These are phyloP conservation scores for Rhagologus leucostigma DNA, from an alignment of 2,113 vertebrate genomes.

Conservation along the genomic window DNA sequence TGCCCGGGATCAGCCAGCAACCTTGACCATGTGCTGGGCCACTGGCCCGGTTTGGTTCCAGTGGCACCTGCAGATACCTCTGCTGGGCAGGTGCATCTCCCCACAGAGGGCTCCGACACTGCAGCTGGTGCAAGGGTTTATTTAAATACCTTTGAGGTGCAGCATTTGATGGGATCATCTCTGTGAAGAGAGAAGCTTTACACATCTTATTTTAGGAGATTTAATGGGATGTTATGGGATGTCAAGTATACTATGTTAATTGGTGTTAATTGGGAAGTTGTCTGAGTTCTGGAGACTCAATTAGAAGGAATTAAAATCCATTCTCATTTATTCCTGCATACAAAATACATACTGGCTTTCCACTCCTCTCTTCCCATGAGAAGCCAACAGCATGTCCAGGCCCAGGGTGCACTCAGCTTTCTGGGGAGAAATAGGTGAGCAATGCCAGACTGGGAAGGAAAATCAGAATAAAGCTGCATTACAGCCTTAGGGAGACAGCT, in stretches of 20 bases:
- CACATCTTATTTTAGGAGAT: constrained; percentile 42
- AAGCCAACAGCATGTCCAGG: not conserved
- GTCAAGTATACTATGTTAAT: constrained; percentile 50
- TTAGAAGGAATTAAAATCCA: constrained; percentile 67
- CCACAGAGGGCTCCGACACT: not conserved
- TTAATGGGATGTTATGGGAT: constrained; percentile 70
- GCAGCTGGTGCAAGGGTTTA: not conserved
- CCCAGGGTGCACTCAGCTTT: not conserved
- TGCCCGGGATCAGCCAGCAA: not conserved
- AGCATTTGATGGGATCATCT: not conserved
- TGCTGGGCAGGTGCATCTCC: not conserved
- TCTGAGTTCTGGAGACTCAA: constrained; percentile 64
- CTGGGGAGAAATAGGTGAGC: not conserved
- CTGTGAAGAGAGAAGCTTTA: constrained; percentile 17
- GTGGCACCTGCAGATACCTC: not conserved
- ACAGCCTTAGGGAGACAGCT: not conserved
- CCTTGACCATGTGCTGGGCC: not conserved
- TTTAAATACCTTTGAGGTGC: not conserved
- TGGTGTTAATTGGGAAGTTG: constrained; percentile 68
- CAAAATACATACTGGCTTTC: not conserved
- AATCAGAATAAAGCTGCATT: not conserved
- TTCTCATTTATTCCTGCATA: constrained; percentile 63
- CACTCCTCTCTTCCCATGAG: not conserved
- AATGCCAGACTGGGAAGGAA: not conserved
- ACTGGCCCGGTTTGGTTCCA: not conserved